Evolutionary conservation across 2,888 invertebrate genomes (phyloP), one percentile per base, ranked within the genome.

Genomic region (Rhimphoctona megacephalus): DNA sequence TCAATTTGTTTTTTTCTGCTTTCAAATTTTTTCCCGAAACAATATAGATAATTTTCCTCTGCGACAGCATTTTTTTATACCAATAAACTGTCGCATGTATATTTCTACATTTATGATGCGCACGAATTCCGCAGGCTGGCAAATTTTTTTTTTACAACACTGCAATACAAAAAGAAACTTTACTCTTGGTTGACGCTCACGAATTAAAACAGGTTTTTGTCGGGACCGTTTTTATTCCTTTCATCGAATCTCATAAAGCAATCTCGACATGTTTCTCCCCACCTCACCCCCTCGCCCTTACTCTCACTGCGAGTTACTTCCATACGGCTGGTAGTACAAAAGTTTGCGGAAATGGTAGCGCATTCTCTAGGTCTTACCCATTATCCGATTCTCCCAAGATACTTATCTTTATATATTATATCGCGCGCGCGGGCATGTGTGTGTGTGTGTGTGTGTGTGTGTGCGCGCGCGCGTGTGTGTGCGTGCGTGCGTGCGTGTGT

Each of bases 211-310:
- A 9, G 11, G 22, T 43, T 39, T 11, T 69, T 69, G 17, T 69
- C 5, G 25, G 46, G 46, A 25, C 25, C 70, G 25, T 46, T 70
- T 70, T 70, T 70, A 46, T 70, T 70, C 49, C 70, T 67, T 39
- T 36, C 39, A 70, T 46, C 46, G 70, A 70, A 46, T 70, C 67
- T 70, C 70, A 70, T 70, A 49, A 70, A 70, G 19, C 43, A 49
- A 46, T 30, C 46, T 25, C 25, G 49, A 70, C 25, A 30, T 70
- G 46, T 70, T 43, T 69, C 11, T 30, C 30, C 30, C 61, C 61
- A 5, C 17, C 17, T 14, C 61, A 17, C 30, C 30, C 4, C 30
- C 7, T 30, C 14, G 30, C 61, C 30, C 4, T 14, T 9, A 61
- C 14, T 3, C 57, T 57, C 30, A 14, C 39, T 39, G 0, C 66